Percentiles rank a stretch among this genome's conserved stretches.
phyloP scores from a whole-genome alignment of 1,140 invertebrate species.

The Cherax quadricarinatus region DNA sequence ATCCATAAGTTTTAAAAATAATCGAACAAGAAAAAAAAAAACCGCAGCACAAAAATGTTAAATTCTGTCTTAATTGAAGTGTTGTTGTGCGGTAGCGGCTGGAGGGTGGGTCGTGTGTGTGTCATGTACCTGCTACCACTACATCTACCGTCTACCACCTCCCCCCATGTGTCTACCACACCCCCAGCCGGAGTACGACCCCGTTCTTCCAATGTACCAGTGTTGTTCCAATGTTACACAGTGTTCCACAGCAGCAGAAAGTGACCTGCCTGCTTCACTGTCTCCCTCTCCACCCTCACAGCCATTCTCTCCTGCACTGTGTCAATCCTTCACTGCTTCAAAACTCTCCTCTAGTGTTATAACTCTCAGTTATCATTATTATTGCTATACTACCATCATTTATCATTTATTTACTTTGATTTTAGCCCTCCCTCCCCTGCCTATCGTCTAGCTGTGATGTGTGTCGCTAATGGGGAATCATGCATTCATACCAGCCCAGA shows the following conservation, averaged over 20 bases:
- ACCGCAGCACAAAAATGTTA: neutral
- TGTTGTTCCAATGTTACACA: too few species aligned
- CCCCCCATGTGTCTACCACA: neutral
- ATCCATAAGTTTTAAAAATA: neutral
- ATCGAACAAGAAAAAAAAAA: neutral
- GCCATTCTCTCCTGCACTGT: neutral
- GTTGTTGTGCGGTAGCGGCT: neutral
- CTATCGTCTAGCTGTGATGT: too few species aligned
- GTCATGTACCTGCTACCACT: neutral
- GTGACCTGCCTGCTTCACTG: neutral
- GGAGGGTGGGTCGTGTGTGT: neutral
- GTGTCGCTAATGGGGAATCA: too few species aligned
- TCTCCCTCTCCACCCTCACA: neutral
- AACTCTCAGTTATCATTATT: neutral
- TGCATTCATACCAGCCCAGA: too few species aligned
- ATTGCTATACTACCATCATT: too few species aligned
- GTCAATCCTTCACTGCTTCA: neutral
- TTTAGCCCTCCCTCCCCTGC: too few species aligned
- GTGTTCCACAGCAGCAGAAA: neutral
- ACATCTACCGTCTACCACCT: neutral
- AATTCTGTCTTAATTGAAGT: neutral
- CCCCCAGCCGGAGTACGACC: neutral
- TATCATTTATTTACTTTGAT: too few species aligned
- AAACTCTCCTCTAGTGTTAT: neutral
- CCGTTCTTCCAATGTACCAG: neutral